phyloP scores from a whole-genome alignment of 2,797 vertebrate genomes.

The Gouania willdenowi region DNA sequence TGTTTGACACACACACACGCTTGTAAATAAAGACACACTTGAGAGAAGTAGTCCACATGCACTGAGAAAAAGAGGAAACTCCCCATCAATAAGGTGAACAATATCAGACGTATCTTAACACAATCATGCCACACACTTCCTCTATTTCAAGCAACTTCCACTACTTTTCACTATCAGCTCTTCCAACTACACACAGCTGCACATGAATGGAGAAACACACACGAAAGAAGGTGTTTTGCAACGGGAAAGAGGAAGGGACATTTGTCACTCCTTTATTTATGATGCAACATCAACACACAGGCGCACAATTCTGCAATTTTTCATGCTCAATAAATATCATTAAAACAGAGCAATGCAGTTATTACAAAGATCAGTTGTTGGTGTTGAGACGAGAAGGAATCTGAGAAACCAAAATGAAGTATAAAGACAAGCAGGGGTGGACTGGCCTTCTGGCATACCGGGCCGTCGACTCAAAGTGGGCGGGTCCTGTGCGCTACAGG shows the following conservation, averaged over 20 bases:
- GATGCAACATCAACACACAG: conserved; percentile 39
- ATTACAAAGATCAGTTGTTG: conserved; percentile 21
- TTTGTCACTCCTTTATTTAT: conserved; percentile 52
- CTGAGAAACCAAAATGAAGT: conserved; percentile 39
- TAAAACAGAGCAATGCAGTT: conserved; percentile 21
- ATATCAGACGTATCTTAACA: conserved; percentile 62
- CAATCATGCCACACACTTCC: conserved; percentile 74
- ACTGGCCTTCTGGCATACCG: no score
- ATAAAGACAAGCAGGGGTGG: conserved; percentile 13
- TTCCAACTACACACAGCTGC: conserved; percentile 35
- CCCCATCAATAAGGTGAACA: conserved; percentile 61
- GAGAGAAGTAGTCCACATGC: not conserved
- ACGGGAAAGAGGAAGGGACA: conserved; percentile 63
- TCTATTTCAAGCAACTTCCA: conserved; percentile 68
- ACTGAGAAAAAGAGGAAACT: conserved; percentile 54
- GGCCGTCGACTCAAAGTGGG: no score
- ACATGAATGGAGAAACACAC: conserved; percentile 68
- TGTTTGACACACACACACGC: conserved; percentile 14
- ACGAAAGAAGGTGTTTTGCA: conserved; percentile 61
- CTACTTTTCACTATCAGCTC: conserved; percentile 39
- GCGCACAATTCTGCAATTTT: not conserved
- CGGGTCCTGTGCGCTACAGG: no score
- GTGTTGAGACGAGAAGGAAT: not conserved
- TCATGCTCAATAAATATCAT: not conserved
- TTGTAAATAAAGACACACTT: not conserved